Evolutionary conservation across 2,888 invertebrate species (phyloP).

Genomic region (Kuschelorhynchus macadamiae): DNA sequence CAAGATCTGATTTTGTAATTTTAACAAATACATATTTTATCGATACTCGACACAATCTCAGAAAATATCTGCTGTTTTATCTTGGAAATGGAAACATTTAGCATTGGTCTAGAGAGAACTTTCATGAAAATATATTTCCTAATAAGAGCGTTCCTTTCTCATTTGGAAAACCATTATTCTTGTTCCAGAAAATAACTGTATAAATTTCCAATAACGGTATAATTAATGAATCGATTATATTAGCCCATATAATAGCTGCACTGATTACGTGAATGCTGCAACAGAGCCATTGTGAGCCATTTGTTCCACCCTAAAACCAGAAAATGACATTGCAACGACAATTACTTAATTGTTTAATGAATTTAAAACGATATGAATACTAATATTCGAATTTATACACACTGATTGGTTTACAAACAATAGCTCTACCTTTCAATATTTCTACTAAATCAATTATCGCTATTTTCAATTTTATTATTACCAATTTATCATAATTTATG

Average conservation of each 20-base stretch:
- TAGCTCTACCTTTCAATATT: neutral
- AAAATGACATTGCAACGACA: conserved; percentile 17
- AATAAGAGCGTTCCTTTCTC: too few species aligned
- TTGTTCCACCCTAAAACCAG: conserved; percentile 14
- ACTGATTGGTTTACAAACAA: conserved; percentile 20
- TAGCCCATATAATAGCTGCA: conserved; percentile 12
- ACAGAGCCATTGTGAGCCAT: conserved; percentile 25
- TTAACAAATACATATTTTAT: too few species aligned
- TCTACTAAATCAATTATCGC: too few species aligned
- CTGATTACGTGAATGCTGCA: conserved; percentile 24
- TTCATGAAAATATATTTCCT: too few species aligned
- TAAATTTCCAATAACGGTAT: conserved; percentile 17
- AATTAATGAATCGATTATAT: conserved; percentile 21
- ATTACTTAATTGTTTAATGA: conserved; percentile 24
- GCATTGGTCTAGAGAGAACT: too few species aligned
- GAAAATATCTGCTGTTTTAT: too few species aligned
- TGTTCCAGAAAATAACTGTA: conserved; percentile 16
- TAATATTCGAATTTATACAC: conserved; percentile 23
- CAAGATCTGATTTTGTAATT: too few species aligned
- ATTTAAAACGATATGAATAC: conserved; percentile 19
- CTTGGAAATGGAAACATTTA: too few species aligned
- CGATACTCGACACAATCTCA: too few species aligned
- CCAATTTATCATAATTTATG: too few species aligned
- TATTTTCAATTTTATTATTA: too few species aligned
- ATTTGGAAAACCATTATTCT: conserved; percentile 8